Base-by-base conservation (phyloP, 2,113 vertebrate species). In the Ginglymostoma cirratum region DNA sequence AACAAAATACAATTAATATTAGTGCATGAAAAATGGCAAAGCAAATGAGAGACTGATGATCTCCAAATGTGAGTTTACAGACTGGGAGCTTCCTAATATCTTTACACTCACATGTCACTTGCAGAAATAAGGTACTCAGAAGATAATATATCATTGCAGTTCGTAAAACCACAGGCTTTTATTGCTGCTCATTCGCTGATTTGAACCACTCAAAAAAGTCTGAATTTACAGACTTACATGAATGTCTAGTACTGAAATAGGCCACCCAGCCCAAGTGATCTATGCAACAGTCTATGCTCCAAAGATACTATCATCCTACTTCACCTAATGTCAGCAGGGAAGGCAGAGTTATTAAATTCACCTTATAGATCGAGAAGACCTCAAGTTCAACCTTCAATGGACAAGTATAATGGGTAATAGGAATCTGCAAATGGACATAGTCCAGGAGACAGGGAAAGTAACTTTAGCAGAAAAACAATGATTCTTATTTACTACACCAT, bases 1-100 rank as follows among this genome's bases (percentile, higher is more conserved):
- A 96, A 97, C 96, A 96, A 97, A 97, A 42, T 30, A 52, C 17
- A 72, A 72, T 52, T 21, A 52, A 17, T 48, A 72, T 14, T 27
- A 95, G 24, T 30, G 52, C 67, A 70, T 8, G 14, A 10, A 42
- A 95, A 67, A 24, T 70, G 19, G 42, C 94, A 72, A 17, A 27
- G 48, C 34, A 95, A 66, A 48, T 48, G 67, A 27, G 67, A 95
- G 24, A 66, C 69, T 34, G 45, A 95, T 27, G 14, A 61, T 61
- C 86, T 89, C 87, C 55, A 90, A 70, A 17, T 48, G 52, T 95
- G 52, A 38, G 45, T 52, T 3, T 38, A 87, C 38, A 23, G 42
- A 45, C 45, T 15, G 12, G 17, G 78, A 83, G 80, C 3, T 34
- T 34, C 52, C 30, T 12, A 90, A 61, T 90, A 61, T 4, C 4